A percentile compares a stretch with the other conserved stretches of the same genome.
phyloP scores from a whole-genome alignment of 2,797 vertebrate species.

The Dryobates pubescens region DNA sequence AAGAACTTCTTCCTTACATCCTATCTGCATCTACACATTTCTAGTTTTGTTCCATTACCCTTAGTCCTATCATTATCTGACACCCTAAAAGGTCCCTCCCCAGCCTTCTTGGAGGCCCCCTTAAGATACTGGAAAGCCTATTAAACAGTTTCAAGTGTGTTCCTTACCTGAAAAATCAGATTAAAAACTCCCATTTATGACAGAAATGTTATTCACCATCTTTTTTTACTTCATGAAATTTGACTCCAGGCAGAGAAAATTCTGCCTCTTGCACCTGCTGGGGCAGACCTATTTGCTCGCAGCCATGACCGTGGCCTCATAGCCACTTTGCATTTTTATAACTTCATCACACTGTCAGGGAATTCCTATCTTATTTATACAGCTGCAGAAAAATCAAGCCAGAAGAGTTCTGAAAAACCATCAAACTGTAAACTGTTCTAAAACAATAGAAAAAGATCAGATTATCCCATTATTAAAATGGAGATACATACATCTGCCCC shows the following conservation, averaged over 20 bases:
- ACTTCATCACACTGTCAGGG: background rate
- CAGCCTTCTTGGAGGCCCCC: no score
- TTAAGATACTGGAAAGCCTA: no score
- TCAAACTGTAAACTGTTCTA: background rate
- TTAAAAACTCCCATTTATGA: background rate
- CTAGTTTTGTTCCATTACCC: no score
- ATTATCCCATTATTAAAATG: background rate
- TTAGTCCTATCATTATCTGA: no score
- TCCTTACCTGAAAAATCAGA: background rate
- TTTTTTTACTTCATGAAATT: background rate
- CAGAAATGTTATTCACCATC: background rate
- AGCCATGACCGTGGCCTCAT: background rate
- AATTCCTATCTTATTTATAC: constrained; percentile 29
- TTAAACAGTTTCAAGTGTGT: background rate
- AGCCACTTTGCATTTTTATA: background rate
- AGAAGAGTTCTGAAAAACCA: background rate
- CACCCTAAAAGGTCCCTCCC: no score
- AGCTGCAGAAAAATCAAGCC: constrained; percentile 1
- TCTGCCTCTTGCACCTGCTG: background rate
- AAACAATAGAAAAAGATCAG: background rate
- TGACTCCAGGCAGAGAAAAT: background rate
- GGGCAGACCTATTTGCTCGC: background rate
- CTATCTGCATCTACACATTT: no score
- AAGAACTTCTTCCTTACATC: no score
- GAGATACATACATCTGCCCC: background rate